These are phyloP conservation scores for Festucalex cinctus DNA, from an alignment of 2,113 vertebrate genomes.

Conservation along the genomic window DNA sequence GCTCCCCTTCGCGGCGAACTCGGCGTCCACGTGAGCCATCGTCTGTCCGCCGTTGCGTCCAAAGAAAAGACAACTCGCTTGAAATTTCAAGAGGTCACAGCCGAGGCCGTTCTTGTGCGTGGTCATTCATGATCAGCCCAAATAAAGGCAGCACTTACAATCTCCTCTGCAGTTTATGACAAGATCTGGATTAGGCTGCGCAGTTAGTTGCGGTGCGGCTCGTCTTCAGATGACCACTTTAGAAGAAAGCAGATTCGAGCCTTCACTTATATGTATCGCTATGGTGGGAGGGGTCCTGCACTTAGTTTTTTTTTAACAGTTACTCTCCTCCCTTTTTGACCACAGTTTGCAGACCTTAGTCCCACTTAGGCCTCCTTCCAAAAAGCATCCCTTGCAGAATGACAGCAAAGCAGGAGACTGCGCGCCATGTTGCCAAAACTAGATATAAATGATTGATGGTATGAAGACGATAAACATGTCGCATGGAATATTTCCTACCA, in stretches of 20 bases:
- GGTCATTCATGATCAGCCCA: not conserved
- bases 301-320: conserved; percentile 44
- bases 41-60: not conserved
- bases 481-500: not conserved
- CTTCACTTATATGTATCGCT: conserved; percentile 71
- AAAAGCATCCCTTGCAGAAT: conserved; percentile 30
- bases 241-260: conserved; percentile 46
- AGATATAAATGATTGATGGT: conserved; percentile 9
- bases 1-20: conserved; percentile 40
- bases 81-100: not conserved
- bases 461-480: conserved; percentile 19
- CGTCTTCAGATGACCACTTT: conserved; percentile 41
- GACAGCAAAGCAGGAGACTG: conserved; percentile 24
- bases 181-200: conserved; percentile 26
- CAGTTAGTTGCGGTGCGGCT: conserved; percentile 16
- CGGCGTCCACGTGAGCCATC: conserved; percentile 51
- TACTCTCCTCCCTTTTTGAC: conserved; percentile 68
- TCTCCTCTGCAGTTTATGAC: conserved; percentile 13
- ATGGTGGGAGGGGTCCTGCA: conserved; percentile 61
- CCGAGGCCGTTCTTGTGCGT: not conserved
- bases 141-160: conserved; percentile 11
- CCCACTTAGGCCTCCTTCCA: conserved; percentile 45
- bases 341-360: conserved; percentile 50
- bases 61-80: not conserved
- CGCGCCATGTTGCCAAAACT: conserved; percentile 20